Evolutionary conservation across 2,888 invertebrate genomes (phyloP), one percentile per base, ranked within the genome.

Genomic region (Zelleria hepariella): DNA sequence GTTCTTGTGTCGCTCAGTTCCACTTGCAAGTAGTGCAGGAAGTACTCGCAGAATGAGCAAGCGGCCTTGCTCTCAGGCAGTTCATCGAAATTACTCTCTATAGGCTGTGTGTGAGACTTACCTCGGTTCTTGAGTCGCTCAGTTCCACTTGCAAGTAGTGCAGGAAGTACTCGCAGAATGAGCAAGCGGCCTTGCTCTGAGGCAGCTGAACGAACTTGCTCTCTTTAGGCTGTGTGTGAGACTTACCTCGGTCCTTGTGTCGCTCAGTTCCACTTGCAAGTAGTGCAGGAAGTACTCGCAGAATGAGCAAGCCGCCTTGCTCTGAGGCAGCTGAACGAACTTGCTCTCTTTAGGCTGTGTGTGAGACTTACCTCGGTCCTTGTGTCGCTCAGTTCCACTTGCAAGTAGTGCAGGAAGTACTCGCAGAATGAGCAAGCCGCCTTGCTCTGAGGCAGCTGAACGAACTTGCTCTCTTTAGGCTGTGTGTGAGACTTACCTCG

Each of bases 241-340:
- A 7, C 48, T 63, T 77, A 93, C 94, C 86, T 94, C 94, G 8
- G 91, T 93, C 42, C 77, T 78, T 1, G 93, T 92, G 64, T 92
- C 90, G 59, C 94, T 93, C 64, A 96, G 85, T 20, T 91, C 90
- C 58, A 93, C 90, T 74, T 96, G 96, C 54, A 96, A 68, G 64
- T 93, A 94, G 73, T 96, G 95, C 67, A 96, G 78, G 78, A 95
- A 89, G 80, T 95, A 95, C 81, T 96, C 93, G 73, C 97, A 97
- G 75, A 96, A 90, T 26, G 93, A 91, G 77, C 97, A 96, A 0
- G 86, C 75, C 63, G 92, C 73, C 69, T 91, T 84, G 58, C 67
- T 70, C 8, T 69, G 73, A 0, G 83, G 78, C 23, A 71, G 54
- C 0, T 68, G 56, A 10, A 83, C 73, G 65, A 81, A 78, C 78